These are phyloP conservation scores for Listrodromus nycthemerus DNA, from an alignment of 2,888 invertebrate genomes.

Conservation along the genomic window DNA sequence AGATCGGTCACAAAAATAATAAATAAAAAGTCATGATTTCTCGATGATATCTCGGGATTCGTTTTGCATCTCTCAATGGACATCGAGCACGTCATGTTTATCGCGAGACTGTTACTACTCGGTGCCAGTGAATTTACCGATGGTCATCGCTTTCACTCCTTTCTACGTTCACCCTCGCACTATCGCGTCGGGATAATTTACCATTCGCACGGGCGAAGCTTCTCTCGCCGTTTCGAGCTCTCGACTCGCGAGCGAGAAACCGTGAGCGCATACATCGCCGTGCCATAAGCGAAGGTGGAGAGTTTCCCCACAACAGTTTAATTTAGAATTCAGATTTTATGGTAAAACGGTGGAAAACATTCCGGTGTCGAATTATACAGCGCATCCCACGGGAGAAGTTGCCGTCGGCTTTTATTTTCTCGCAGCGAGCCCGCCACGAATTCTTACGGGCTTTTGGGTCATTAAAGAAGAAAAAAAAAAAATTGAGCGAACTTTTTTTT, in stretches of 20 bases:
- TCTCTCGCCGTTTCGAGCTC: conserved; percentile 10
- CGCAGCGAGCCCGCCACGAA: background rate
- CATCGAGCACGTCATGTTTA: conserved; percentile 12
- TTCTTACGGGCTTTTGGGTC: background rate
- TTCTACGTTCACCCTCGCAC: background rate
- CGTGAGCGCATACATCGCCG: conserved; percentile 1
- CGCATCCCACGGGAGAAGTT: background rate
- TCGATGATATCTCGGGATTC: too few species aligned
- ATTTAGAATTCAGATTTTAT: conserved; percentile 48
- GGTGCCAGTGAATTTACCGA: conserved; percentile 34
- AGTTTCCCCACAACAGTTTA: conserved; percentile 24
- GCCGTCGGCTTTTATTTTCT: conserved; percentile 20
- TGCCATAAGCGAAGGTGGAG: background rate
- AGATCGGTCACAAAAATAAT: too few species aligned
- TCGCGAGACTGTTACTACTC: background rate
- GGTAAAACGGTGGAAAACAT: conserved; percentile 6
- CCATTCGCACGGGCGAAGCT: conserved; percentile 14
- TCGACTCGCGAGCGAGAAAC: conserved; percentile 21
- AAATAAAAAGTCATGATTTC: too few species aligned
- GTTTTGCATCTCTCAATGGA: background rate
- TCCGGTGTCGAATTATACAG: background rate
- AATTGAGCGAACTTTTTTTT: background rate
- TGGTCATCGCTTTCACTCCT: conserved; percentile 30
- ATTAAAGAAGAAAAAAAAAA: conserved; percentile 6
- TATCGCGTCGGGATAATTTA: background rate